These are phyloP conservation scores for Myiotriccus ornatus DNA, from an alignment of 2,797 vertebrate species.

Conservation along the genomic window DNA sequence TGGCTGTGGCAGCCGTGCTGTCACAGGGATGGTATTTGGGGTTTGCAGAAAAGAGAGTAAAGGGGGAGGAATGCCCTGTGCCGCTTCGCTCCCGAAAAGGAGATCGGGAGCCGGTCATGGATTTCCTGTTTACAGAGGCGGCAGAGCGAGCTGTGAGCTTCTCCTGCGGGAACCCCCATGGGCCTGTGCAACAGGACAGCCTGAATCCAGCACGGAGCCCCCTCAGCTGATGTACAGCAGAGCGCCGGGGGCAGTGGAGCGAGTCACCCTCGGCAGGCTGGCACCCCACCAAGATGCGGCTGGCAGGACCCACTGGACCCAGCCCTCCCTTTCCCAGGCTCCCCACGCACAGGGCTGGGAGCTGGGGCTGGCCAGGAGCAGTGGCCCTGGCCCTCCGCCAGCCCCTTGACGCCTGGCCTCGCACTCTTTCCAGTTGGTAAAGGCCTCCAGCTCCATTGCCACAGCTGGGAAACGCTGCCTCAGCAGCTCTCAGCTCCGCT, in stretches of 20 bases:
- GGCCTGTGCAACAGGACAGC: neutral
- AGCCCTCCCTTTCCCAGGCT: conserved; percentile 8
- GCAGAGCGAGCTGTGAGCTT: neutral
- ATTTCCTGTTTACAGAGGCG: conserved; percentile 64
- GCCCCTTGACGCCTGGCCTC: neutral
- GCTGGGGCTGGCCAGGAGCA: neutral
- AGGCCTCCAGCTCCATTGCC: neutral
- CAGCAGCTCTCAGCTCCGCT: neutral
- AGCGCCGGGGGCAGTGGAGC: neutral
- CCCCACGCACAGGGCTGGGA: neutral
- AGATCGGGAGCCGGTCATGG: neutral
- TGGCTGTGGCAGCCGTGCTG: neutral
- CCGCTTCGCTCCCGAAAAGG: conserved; percentile 12
- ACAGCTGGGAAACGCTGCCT: neutral
- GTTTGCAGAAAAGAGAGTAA: conserved; percentile 52
- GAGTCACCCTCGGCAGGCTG: neutral
- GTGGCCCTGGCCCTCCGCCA: neutral
- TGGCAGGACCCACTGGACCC: neutral
- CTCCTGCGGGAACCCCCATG: neutral
- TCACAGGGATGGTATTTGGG: neutral
- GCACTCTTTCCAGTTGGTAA: neutral
- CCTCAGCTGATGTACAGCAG: neutral
- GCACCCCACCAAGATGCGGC: neutral
- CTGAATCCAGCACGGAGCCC: neutral
- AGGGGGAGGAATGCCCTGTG: conserved; percentile 49